Evolutionary conservation across 2,113 vertebrate species (phyloP).

Genomic region (Bungarus multicinctus): DNA sequence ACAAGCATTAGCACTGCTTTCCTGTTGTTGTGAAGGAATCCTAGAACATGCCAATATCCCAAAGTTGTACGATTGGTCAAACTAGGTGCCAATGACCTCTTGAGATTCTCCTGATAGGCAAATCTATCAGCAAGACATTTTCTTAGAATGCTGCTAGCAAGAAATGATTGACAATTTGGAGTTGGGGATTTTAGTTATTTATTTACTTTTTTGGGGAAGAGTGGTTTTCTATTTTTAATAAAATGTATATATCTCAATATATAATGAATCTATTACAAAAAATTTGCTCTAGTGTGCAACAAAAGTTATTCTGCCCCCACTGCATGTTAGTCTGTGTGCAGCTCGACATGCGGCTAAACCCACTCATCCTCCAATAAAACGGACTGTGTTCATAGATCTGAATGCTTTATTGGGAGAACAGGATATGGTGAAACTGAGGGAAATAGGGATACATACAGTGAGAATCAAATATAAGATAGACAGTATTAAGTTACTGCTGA

Average conservation of each 20-base stretch:
- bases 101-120: not conserved
- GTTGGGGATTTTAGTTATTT: not conserved
- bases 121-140: not conserved
- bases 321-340: too few species aligned
- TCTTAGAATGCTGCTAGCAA: not conserved
- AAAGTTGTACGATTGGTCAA: not conserved
- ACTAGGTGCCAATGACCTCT: too few species aligned
- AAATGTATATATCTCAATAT: not conserved
- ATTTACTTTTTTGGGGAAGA: not conserved
- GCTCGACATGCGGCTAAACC: too few species aligned
- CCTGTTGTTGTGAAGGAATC: not conserved
- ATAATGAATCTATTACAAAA: not conserved
- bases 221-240: not conserved
- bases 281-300: not conserved
- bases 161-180: not conserved
- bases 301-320: too few species aligned
- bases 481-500: too few species aligned
- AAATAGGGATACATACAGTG: too few species aligned
- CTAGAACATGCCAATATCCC: not conserved
- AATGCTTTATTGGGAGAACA: too few species aligned
- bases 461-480: too few species aligned
- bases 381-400: too few species aligned
- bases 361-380: too few species aligned
- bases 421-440: too few species aligned
- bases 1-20: not conserved